Evolutionary conservation across 2,888 invertebrate genomes (phyloP).

Genomic region (Apamea anceps): DNA sequence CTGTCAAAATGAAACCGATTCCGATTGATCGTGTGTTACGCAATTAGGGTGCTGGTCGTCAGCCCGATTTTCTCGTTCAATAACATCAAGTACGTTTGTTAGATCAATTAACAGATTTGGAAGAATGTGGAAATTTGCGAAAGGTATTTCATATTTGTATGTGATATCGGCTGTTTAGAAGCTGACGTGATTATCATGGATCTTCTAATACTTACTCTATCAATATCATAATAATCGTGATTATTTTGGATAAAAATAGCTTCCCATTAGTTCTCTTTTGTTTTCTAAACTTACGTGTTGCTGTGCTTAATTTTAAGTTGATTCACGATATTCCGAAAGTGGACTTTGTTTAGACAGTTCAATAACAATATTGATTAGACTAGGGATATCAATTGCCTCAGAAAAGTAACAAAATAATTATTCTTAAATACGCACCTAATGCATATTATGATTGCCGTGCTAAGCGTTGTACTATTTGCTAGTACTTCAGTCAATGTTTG

Average conservation of each 20-base stretch:
- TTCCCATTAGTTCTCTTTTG: background rate
- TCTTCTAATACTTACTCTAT: background rate
- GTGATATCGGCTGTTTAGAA: slow-evolving; percentile 1
- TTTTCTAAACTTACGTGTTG: background rate
- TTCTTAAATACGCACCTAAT: background rate
- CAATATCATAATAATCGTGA: background rate
- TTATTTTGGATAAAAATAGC: background rate
- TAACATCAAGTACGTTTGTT: slow-evolving; percentile 1
- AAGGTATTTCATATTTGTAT: slow-evolving; percentile 1
- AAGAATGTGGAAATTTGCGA: slow-evolving; percentile 9
- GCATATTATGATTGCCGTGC: slow-evolving; percentile 6
- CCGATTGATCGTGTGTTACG: too few relatives aligned
- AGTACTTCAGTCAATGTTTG: slow-evolving; percentile 6
- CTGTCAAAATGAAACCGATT: too few relatives aligned
- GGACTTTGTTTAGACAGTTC: slow-evolving; percentile 6
- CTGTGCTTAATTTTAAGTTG: background rate
- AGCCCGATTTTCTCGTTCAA: background rate
- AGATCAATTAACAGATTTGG: slow-evolving; percentile 3
- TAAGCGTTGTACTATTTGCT: slow-evolving; percentile 15
- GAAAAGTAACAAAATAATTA: slow-evolving; percentile 3
- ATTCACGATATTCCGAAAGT: slow-evolving; percentile 12
- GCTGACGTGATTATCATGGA: background rate
- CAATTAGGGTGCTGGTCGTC: too few relatives aligned
- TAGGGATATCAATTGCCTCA: slow-evolving; percentile 1
- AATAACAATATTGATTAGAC: background rate